Conservation (phyloP, 1,140 invertebrate species). For the Drosophila malerkotliana region DNA sequence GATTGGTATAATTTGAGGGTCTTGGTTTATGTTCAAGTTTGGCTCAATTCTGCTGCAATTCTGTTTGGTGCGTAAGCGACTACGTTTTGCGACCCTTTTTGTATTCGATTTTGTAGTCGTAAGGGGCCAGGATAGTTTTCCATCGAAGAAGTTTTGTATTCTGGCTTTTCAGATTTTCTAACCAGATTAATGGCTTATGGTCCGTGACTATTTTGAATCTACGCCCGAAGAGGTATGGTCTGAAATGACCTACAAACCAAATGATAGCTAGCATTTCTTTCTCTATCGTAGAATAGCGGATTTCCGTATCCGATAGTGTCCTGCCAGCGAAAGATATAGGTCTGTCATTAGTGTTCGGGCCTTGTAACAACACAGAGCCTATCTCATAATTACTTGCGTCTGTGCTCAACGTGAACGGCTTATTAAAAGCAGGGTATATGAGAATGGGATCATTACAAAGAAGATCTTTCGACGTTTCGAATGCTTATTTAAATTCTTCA, state of each 20-base stretch:
- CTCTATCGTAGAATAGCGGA: conserved; percentile 18
- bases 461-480: too few relatives aligned
- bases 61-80: background rate
- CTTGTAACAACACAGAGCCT: background rate
- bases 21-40: background rate
- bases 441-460: too few relatives aligned
- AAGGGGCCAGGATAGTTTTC: too few relatives aligned
- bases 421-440: conserved; percentile 12
- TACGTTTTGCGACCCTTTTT: background rate
- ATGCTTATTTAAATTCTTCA: conserved; percentile 6
- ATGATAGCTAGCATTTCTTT: conserved; percentile 17
- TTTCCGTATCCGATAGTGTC: conserved; percentile 14
- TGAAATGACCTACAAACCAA: conserved; percentile 1
- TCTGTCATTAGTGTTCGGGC: background rate
- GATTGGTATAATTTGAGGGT: background rate
- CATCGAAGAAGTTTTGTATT: conserved; percentile 10
- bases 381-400: conserved; percentile 14
- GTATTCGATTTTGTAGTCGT: background rate
- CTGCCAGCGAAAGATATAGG: conserved; percentile 3
- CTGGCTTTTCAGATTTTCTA: conserved; percentile 3
- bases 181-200: conserved; percentile 14
- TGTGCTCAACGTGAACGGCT: conserved; percentile 19
- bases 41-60: background rate
- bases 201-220: conserved; percentile 18
- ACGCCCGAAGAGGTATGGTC: conserved; percentile 1